Conservation (phyloP, 1,140 invertebrate genomes). For the Caenorhabditis elegans region WBcel235 BX284606.5:4173001-4173500, state of each 20-base stretch:
- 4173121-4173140: not conserved
- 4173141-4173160: no score
- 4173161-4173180: not conserved
- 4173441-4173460: not conserved
- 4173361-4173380: not conserved
- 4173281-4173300: slow-evolving; percentile 30
- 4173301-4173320: slow-evolving; percentile 15
- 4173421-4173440: not conserved
- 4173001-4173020: slow-evolving; percentile 7
- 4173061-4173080: not conserved
- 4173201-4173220: no score
- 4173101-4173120: slow-evolving; percentile 1
- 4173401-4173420: not conserved
- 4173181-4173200: no score
- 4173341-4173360: not conserved
- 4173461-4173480: not conserved
- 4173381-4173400: not conserved
- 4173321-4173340: slow-evolving; percentile 13
- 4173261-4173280: not conserved
- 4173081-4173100: not conserved
- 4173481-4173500: not conserved
- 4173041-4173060: not conserved
- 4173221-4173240: no score
- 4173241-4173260: not conserved
- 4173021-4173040: not conserved